Evolutionary conservation across 2,888 invertebrate genomes (phyloP).

Genomic region (Ischnura elegans): DNA sequence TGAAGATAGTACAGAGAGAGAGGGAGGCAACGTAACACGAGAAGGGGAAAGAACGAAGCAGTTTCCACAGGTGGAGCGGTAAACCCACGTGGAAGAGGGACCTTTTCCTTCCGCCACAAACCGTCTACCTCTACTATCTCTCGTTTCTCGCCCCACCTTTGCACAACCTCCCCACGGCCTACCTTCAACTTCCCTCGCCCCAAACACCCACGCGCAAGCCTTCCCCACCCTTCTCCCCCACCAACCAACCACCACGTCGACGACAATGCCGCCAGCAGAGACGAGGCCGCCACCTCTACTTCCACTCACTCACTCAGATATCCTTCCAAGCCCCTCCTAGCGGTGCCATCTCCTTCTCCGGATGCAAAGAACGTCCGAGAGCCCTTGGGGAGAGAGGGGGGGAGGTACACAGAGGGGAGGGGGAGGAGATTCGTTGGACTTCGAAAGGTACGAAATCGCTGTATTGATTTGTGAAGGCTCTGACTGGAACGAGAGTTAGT

Average conservation of each 20-base stretch:
- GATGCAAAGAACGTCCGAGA: slow-evolving; percentile 47
- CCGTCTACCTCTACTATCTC: neutral
- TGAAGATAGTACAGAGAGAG: neutral
- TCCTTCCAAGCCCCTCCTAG: neutral
- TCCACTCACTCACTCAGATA: too few relatives aligned
- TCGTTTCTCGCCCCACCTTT: neutral
- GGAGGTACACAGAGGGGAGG: too few relatives aligned
- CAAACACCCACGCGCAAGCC: neutral
- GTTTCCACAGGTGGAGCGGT: neutral
- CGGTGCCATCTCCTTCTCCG: slow-evolving; percentile 3
- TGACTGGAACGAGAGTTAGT: too few relatives aligned
- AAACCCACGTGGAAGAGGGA: neutral
- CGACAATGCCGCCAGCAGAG: too few relatives aligned
- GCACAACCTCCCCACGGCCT: neutral
- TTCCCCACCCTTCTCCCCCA: neutral
- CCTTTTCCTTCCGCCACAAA: neutral
- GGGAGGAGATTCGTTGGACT: too few relatives aligned
- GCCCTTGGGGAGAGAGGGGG: neutral
- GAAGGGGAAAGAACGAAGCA: neutral
- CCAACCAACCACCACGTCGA: neutral
- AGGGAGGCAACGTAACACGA: neutral
- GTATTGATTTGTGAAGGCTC: too few relatives aligned
- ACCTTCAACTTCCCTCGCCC: neutral
- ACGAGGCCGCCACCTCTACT: too few relatives aligned
- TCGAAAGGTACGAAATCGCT: too few relatives aligned